Conservation (phyloP, 2,797 vertebrate genomes). For the Molossus alvarezi region DNA sequence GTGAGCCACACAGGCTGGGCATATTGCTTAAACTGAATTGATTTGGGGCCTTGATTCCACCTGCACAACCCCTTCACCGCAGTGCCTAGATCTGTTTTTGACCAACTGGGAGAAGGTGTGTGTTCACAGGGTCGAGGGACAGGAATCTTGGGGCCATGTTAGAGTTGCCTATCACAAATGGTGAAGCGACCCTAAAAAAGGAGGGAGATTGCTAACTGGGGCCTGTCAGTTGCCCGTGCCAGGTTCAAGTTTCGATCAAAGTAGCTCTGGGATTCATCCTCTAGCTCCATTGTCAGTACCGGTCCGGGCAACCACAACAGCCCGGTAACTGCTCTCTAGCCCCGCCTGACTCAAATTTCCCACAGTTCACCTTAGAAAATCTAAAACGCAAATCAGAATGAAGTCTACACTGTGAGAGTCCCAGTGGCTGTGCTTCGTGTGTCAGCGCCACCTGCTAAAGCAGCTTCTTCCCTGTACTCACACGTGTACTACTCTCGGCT, state of each 20-base stretch:
- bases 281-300: neutral
- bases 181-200: slow-evolving; percentile 11
- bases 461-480: neutral
- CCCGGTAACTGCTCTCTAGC: neutral
- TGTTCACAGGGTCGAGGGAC: neutral
- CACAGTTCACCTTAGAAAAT: slow-evolving; percentile 36
- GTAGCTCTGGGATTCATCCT: slow-evolving; percentile 59
- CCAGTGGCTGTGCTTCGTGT: neutral
- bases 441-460: slow-evolving; percentile 20
- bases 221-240: neutral
- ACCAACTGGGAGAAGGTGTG: neutral
- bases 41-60: slow-evolving; percentile 20
- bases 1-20: no score
- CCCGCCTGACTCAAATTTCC: neutral
- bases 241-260: slow-evolving; percentile 52
- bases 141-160: neutral
- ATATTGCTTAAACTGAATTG: neutral
- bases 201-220: neutral
- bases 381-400: slow-evolving; percentile 21
- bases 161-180: slow-evolving; percentile 34
- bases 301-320: neutral
- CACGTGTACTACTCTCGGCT: neutral
- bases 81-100: slow-evolving; percentile 3
- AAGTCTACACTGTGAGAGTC: neutral
- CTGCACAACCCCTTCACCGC: neutral